phyloP scores from a whole-genome alignment of 2,888 invertebrate genomes.

The Drosophila glabriapex region DNA sequence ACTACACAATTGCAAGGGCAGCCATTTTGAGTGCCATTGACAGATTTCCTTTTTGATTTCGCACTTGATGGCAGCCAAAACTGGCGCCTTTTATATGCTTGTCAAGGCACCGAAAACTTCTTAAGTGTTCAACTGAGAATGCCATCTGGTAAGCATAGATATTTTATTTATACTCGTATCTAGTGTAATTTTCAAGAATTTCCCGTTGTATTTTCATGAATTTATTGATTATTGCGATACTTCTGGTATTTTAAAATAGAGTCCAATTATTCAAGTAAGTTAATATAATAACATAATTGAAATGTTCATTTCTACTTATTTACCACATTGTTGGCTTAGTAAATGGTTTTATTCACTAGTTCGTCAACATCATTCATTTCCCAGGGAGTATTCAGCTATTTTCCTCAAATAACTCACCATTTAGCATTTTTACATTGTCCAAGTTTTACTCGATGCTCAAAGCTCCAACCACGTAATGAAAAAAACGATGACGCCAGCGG shows the following conservation, averaged over 20 bases:
- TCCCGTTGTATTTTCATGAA: not conserved
- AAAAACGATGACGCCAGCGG: conserved; percentile 39
- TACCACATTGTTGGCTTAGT: not conserved
- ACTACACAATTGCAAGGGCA: conserved; percentile 46
- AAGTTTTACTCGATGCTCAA: conserved; percentile 3
- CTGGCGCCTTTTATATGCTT: conserved; percentile 36
- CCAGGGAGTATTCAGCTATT: not conserved
- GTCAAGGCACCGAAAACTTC: conserved; percentile 12
- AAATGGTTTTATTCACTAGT: not conserved
- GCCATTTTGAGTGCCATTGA: conserved; percentile 60
- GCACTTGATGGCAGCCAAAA: conserved; percentile 24
- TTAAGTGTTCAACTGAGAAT: conserved; percentile 12
- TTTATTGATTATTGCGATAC: not conserved
- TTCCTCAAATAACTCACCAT: not conserved
- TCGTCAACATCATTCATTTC: conserved; percentile 41
- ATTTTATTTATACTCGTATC: not conserved
- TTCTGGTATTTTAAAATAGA: not conserved
- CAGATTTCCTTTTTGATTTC: conserved; percentile 58
- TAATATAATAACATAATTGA: too few relatives aligned
- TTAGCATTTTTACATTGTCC: not conserved
- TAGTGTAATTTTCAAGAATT: not conserved
- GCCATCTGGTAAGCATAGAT: not conserved
- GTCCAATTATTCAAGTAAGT: not conserved
- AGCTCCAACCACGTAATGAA: conserved; percentile 10
- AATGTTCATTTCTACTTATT: not conserved